phyloP scores from a whole-genome alignment of 2,888 invertebrate genomes.

The Antitype chi region DNA sequence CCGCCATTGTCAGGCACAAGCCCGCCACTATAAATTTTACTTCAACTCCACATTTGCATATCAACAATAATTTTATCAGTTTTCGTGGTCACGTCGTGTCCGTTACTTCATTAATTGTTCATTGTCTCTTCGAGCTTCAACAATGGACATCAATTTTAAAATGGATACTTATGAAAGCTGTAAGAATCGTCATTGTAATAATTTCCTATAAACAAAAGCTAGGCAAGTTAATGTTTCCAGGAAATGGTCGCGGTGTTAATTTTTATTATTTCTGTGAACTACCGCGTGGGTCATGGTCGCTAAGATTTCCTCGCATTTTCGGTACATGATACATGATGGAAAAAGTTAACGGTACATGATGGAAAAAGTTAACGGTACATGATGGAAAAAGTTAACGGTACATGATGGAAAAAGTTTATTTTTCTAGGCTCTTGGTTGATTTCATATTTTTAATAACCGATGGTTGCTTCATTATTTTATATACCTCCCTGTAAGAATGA shows the following conservation, averaged over 20 bases:
- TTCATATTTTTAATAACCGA: not conserved
- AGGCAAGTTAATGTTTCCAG: constrained; percentile 44
- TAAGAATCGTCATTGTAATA: constrained; percentile 50
- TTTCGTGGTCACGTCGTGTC: constrained; percentile 72
- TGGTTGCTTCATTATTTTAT: not conserved
- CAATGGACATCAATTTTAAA: constrained; percentile 58
- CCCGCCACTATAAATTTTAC: constrained; percentile 76
- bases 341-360: no score
- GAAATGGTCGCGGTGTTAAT: constrained; percentile 32
- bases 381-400: no score
- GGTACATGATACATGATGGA: not conserved
- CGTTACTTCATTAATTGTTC: constrained; percentile 68
- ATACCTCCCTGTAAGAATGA: not conserved
- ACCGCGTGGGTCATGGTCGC: constrained; percentile 19
- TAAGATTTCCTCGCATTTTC: constrained; percentile 53
- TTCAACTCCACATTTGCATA: constrained; percentile 78
- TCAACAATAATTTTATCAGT: constrained; percentile 77
- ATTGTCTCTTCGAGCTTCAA: constrained; percentile 56
- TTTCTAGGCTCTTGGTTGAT: not conserved
- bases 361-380: constrained; percentile 12
- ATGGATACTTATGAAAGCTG: constrained; percentile 56
- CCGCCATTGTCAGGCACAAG: constrained; percentile 73
- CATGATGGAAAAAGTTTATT: not conserved
- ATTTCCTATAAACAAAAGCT: constrained; percentile 51
- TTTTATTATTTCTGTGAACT: constrained; percentile 51